phyloP scores from a whole-genome alignment of 2,113 vertebrate species.

The cattle (Bos taurus) region DNA sequence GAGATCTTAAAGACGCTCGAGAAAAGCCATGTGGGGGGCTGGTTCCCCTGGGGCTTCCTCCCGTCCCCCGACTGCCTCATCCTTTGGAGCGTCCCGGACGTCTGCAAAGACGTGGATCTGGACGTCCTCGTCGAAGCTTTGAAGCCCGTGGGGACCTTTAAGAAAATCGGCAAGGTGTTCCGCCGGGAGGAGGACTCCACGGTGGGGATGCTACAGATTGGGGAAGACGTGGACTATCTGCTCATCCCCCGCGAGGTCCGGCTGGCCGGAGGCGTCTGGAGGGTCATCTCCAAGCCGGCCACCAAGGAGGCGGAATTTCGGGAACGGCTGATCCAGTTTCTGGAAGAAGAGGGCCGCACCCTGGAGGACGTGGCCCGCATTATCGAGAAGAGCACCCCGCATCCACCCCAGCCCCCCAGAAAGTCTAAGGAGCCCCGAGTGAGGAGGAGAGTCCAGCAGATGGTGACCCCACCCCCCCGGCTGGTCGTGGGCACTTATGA shows the following conservation, averaged over 20 bases:
- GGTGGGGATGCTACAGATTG: constrained; percentile 61
- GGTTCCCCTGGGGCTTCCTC: constrained; percentile 72
- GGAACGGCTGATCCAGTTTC: constrained; percentile 83
- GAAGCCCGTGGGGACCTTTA: constrained; percentile 64
- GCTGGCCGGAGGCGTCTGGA: constrained; percentile 83
- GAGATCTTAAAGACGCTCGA: constrained; percentile 72
- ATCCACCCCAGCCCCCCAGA: constrained; percentile 41
- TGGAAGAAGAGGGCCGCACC: constrained; percentile 79
- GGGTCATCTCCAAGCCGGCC: constrained; percentile 80
- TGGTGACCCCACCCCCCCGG: constrained; percentile 80
- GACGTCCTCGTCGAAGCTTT: constrained; percentile 66
- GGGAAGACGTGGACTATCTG: constrained; percentile 52
- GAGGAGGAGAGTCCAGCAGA: constrained; percentile 77
- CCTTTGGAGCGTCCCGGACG: constrained; percentile 62
- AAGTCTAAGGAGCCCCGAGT: background rate
- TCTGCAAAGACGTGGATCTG: constrained; percentile 65
- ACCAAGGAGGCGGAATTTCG: constrained; percentile 85
- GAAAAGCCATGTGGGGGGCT: constrained; percentile 71
- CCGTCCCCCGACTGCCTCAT: constrained; percentile 58
- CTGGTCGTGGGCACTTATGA: constrained; percentile 84
- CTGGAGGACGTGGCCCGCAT: constrained; percentile 82
- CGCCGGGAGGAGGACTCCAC: constrained; percentile 61
- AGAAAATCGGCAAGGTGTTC: constrained; percentile 71
- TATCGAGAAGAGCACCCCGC: constrained; percentile 61
- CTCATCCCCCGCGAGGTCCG: constrained; percentile 60